A percentile compares a stretch with the other conserved stretches of the same genome.
Conservation (phyloP, 2,888 invertebrate species). For the Sphinx pinastri region DNA sequence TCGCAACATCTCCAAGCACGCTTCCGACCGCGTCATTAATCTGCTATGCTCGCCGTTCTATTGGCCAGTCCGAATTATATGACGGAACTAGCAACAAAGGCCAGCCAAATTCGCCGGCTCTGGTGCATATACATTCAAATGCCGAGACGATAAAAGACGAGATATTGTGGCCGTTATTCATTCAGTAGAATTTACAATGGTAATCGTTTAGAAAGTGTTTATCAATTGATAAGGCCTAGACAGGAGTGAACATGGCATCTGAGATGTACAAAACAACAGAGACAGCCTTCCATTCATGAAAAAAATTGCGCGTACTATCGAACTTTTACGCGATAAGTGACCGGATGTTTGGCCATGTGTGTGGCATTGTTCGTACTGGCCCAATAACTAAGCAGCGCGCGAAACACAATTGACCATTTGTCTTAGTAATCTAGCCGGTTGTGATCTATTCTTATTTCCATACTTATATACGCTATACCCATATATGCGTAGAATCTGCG, state of each 20-base stretch:
- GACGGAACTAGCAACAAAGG: conserved; percentile 34
- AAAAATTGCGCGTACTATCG: conserved; percentile 59
- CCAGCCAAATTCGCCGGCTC: conserved; percentile 14
- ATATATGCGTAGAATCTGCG: neutral
- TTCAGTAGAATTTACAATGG: neutral
- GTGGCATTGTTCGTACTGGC: conserved; percentile 67
- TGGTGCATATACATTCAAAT: neutral
- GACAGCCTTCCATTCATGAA: conserved; percentile 58
- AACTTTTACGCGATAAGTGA: conserved; percentile 68
- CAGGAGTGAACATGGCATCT: no score
- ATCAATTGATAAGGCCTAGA: neutral
- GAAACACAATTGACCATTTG: conserved; percentile 21
- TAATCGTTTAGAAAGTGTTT: neutral
- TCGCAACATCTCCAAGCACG: conserved; percentile 46
- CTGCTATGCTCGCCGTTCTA: conserved; percentile 39
- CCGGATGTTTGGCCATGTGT: conserved; percentile 75
- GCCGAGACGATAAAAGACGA: no score
- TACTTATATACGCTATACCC: neutral
- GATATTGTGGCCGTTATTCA: neutral
- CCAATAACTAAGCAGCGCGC: conserved; percentile 42
- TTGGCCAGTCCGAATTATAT: conserved; percentile 41
- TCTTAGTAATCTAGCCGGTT: conserved; percentile 9
- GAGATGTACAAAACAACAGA: conserved; percentile 41
- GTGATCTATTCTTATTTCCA: neutral
- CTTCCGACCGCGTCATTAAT: conserved; percentile 51